Evolutionary conservation across 2,888 invertebrate species (phyloP), one percentile per base, ranked within the genome.

Genomic region (Uloborus plumipes): DNA sequence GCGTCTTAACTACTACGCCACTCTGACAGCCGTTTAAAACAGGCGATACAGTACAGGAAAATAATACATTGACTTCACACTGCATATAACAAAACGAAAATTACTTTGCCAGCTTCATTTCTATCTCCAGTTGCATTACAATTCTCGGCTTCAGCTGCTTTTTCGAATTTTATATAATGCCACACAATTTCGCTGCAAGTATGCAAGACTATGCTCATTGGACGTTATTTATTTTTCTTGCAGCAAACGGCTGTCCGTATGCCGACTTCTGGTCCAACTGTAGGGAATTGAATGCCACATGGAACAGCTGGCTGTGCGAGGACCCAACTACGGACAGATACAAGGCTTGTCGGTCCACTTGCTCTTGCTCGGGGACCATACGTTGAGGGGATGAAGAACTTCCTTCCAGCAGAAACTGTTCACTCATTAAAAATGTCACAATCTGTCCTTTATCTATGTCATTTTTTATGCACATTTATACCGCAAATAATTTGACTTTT

Each of bases 201-300:
- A 51, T 15, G 15, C 51, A 51, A 15, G 51, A 51, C n/a, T n/a
- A n/a, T n/a, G n/a, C n/a, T n/a, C n/a, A n/a, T 26, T 26, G 26
- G 2, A 13, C 18, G 62, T 78, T 76, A n/a, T 31, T 70, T 14
- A 26, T 26, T 3, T 26, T 26, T 26, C 6, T 75, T 84, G 11
- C n/a, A 86, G 86, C 92, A 55, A 95, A 95, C 89, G 88, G 92
- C 0, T 95, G 95, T 87, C 90, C 91, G 53, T 91, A 91, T 84
- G 92, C 92, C 58, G 94, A 94, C 88, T 89, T 91, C 53, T 94
- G 92, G 92, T 92, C 92, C 72, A 94, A 95, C 89, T 95, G 95
- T 88, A 90, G 89, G 22, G 92, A 93, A 73, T 89, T 94, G 31
- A 89, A 92, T 84, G 87, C 90, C 82, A 90, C 90, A 64, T 92